Base-by-base conservation (phyloP, 1,140 invertebrate genomes). In the Triops cancriformis region DNA sequence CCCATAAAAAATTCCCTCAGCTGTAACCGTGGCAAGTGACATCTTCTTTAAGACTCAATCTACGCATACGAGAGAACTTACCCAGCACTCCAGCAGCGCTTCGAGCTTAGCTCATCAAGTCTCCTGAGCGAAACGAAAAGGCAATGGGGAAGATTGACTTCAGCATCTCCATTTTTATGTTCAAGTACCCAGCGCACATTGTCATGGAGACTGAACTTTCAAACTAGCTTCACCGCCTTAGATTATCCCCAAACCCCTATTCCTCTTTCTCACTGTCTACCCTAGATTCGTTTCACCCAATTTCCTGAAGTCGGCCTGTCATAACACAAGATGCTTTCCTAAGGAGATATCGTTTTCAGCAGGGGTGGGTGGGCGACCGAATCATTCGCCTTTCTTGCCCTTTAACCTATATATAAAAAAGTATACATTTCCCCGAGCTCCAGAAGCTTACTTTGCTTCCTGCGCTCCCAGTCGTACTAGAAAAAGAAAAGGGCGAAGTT, bases 171-270 rank as follows among this genome's bases (percentile, higher is more conserved):
- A n/a, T 23, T 18, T 64, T 18, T 23, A 64, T 23, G 51, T 64
- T 64, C 51, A 64, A 64, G 51, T 64, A 64, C 51, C 23, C 51
- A 64, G 51, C 51, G 23, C 51, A 64, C 51, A 64, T 64, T 64
- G 51, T 64, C 51, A 64, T 64, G 51, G 18, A n/a, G 51, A 64
- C 14, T 14, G 18, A 64, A 64, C 14, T 23, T 64, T 64, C 2
- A 37, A 64, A 64, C 51, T 64, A n/a, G 51, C 51, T 6, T 64
- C 3, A n/a, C 18, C 51, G 6, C 14, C 51, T 23, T 64, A 64
- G 14, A 64, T 64, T 64, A 64, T 64, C 23, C 14, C 23, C 18
- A 18, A 18, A n/a, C 51, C 51, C 23, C 51, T 64, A 64, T 9
- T 23, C 51, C 51, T 6, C 43, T 18, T 12, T 18, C 51, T 23